Conservation (phyloP, 2,888 invertebrate genomes). For the Sinotaia quadrata region DNA sequence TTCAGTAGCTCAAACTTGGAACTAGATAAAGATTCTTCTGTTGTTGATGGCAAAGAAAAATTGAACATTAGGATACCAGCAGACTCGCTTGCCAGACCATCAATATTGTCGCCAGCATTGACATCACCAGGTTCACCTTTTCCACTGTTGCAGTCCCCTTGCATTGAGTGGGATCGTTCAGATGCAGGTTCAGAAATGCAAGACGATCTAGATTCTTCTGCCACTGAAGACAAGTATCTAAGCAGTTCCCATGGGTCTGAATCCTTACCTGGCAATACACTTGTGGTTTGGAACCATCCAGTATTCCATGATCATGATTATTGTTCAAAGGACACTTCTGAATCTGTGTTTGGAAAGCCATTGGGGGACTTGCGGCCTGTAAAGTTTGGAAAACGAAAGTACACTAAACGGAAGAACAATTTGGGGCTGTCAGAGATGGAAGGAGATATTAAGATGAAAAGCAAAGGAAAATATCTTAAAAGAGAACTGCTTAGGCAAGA, state of each 20-base stretch:
- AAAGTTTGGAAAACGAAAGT: conserved; percentile 36
- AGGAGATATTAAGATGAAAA: conserved; percentile 29
- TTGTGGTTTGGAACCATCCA: conserved; percentile 28
- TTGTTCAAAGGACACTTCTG: conserved; percentile 40
- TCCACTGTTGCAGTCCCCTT: conserved; percentile 40
- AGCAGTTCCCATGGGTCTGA: conserved; percentile 28
- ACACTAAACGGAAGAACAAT: conserved; percentile 34
- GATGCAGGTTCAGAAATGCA: conserved; percentile 44
- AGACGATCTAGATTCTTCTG: conserved; percentile 36
- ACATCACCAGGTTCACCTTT: conserved; percentile 28
- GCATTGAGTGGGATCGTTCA: conserved; percentile 45
- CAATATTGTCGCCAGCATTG: conserved; percentile 29
- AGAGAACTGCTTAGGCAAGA: conserved; percentile 34
- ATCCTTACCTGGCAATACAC: conserved; percentile 15
- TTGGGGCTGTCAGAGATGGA: conserved; percentile 16
- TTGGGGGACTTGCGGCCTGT: neutral
- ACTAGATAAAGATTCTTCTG: conserved; percentile 35
- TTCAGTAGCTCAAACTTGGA: conserved; percentile 59
- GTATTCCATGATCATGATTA: conserved; percentile 64
- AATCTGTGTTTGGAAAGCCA: conserved; percentile 14
- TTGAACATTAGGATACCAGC: conserved; percentile 32
- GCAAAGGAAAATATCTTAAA: conserved; percentile 36
- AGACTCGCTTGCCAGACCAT: conserved; percentile 25
- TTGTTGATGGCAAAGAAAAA: conserved; percentile 19
- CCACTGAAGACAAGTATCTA: conserved; percentile 19